Conservation (phyloP, 2,888 invertebrate species). For the Mythimna pallens region DNA sequence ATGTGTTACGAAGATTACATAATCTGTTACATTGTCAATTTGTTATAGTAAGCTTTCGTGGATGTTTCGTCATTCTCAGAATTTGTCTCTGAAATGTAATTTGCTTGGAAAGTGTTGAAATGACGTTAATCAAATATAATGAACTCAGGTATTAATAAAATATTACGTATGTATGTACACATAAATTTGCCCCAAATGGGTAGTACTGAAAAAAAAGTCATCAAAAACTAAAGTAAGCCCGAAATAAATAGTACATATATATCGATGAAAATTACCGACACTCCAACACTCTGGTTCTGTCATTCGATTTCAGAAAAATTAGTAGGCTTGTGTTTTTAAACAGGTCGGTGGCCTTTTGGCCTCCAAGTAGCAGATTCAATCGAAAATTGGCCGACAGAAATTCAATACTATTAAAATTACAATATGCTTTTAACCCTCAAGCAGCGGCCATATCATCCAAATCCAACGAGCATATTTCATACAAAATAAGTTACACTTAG, state of each 20-base stretch:
- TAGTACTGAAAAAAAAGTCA: not conserved
- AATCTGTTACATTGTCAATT: constrained; percentile 29
- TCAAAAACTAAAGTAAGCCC: not conserved
- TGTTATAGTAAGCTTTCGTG: constrained; percentile 12
- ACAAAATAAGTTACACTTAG: constrained; percentile 37
- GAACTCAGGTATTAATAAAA: not conserved
- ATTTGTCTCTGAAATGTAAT: not conserved
- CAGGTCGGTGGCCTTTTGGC: no score
- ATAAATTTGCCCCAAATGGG: not conserved
- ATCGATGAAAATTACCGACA: no score
- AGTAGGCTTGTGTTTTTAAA: no score
- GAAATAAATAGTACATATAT: no score
- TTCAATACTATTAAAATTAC: not conserved
- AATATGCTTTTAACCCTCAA: constrained; percentile 1
- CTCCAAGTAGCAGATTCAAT: not conserved
- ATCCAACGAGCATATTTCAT: not conserved
- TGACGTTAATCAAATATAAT: not conserved
- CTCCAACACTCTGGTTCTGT: not conserved
- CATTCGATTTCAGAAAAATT: no score
- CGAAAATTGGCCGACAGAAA: not conserved
- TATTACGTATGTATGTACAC: not conserved
- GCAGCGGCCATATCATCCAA: constrained; percentile 19
- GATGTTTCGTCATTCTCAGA: not conserved
- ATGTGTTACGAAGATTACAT: constrained; percentile 46
- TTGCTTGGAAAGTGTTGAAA: not conserved